Base-by-base conservation (phyloP, 2,888 invertebrate genomes). In the Erpobdella octoculata region DNA sequence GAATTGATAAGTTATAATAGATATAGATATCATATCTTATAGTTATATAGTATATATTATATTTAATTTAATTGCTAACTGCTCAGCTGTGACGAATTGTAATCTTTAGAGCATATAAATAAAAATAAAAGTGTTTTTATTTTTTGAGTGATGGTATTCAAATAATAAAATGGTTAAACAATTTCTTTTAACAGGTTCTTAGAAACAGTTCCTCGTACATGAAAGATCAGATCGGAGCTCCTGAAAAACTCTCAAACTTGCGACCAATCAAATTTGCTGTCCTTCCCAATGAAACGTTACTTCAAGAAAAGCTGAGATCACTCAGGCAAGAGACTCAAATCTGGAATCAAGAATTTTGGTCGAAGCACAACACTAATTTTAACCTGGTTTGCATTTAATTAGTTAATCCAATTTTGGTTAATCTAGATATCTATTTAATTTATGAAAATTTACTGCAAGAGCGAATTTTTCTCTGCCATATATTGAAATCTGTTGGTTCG, bases 331-430 rank as follows among this genome's bases (percentile, higher is more conserved):
- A 88, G 74, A 89, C 90, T 0, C 90, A 91, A 78, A 84, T 86
- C 72, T 93, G 92, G 92, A 92, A 92, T 82, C 89, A 92, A 76
- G 85, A 86, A 46, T 93, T 92, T 84, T 93, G 93, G 93, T 85
- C 86, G 0, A 85, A 86, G 74, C 92, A 93, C 78, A 93, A 93
- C 80, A 86, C 86, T 33, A 87, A 86, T 71, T 93, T 92, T 83
- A 87, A 88, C 78, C 86, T 89, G 82, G 89, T 89, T 28, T 28
- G 18, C 25, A 21, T 59, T 59, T 6, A 59, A 25, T 59, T 15
- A 59, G 15, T 58, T 58, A 8, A 21, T 58, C 59, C 59, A 8
- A 58, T 21, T 8, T 58, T 12, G 9, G 18, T 9, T 28, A 58
- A 9, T 21, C 9, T 15, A 58, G 9, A 58, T 58, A 12, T 58